Conservation (phyloP, 2,113 vertebrate species). For the Siphamia tubifer region DNA sequence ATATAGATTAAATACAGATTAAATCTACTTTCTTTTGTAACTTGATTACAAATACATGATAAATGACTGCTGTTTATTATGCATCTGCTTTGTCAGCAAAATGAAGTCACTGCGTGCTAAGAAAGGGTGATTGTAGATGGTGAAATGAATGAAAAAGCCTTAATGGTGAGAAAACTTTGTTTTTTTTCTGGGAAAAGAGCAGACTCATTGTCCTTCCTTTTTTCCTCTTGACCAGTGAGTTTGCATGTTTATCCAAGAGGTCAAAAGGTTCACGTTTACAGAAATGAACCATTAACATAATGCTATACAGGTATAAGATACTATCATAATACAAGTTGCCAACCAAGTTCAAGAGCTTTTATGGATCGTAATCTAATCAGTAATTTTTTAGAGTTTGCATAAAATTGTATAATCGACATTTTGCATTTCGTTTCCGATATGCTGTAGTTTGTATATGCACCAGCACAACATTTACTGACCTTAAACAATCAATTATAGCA, state of each 20-base stretch:
- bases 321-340: constrained; percentile 28
- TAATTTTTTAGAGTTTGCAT: constrained; percentile 19
- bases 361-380: not conserved
- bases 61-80: constrained; percentile 10
- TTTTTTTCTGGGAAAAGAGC: constrained; percentile 1
- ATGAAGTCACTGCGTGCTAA: constrained; percentile 23
- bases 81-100: constrained; percentile 25
- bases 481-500: constrained; percentile 21
- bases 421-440: not conserved
- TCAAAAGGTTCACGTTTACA: constrained; percentile 56
- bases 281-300: constrained; percentile 52
- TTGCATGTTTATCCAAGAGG: constrained; percentile 55
- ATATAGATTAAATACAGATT: too few relatives aligned
- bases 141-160: not conserved
- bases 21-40: not conserved
- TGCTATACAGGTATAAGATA: constrained; percentile 39
- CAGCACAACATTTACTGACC: constrained; percentile 29
- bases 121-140: too few relatives aligned
- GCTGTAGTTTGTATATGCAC: constrained; percentile 15
- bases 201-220: constrained; percentile 9
- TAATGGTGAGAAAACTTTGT: constrained; percentile 13
- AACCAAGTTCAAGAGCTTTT: constrained; percentile 24
- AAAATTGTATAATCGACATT: not conserved
- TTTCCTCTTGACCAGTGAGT: not conserved
- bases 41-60: constrained; percentile 17